Conservation (phyloP, 2,113 vertebrate genomes). For the Lepus americanus region DNA sequence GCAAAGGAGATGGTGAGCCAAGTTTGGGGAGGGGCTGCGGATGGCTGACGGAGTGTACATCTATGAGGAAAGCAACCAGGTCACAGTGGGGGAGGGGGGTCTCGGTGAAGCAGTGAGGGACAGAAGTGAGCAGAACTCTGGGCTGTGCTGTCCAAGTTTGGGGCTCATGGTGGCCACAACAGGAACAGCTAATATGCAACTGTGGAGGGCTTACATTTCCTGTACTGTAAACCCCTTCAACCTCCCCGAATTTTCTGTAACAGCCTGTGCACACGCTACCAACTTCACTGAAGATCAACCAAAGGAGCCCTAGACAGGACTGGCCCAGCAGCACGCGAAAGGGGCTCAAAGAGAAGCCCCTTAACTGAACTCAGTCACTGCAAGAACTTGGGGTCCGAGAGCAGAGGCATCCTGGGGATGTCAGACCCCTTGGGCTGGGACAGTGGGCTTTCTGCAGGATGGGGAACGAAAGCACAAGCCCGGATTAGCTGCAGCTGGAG, state of each 20-base stretch:
- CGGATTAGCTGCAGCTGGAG: not conserved
- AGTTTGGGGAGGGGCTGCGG: not conserved
- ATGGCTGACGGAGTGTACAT: not conserved
- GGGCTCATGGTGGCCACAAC: too few species aligned
- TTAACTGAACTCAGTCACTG: not conserved
- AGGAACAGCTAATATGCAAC: not conserved
- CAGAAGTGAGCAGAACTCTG: too few species aligned
- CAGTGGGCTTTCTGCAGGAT: not conserved
- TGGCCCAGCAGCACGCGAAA: not conserved
- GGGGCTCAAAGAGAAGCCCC: not conserved
- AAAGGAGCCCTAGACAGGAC: not conserved
- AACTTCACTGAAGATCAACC: not conserved
- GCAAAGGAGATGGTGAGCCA: not conserved
- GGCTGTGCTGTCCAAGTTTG: fast-evolving
- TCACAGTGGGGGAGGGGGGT: fast-evolving
- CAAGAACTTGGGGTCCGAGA: not conserved
- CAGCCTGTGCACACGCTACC: not conserved
- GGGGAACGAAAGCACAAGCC: not conserved
- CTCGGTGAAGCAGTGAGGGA: too few species aligned
- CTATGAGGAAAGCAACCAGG: not conserved
- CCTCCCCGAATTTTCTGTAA: not conserved
- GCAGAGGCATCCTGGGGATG: not conserved
- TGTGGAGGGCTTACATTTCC: not conserved
- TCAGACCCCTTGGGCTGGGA: not conserved
- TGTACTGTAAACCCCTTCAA: not conserved